Conservation (phyloP, 2,113 vertebrate genomes). For the Parotia lawesii region DNA sequence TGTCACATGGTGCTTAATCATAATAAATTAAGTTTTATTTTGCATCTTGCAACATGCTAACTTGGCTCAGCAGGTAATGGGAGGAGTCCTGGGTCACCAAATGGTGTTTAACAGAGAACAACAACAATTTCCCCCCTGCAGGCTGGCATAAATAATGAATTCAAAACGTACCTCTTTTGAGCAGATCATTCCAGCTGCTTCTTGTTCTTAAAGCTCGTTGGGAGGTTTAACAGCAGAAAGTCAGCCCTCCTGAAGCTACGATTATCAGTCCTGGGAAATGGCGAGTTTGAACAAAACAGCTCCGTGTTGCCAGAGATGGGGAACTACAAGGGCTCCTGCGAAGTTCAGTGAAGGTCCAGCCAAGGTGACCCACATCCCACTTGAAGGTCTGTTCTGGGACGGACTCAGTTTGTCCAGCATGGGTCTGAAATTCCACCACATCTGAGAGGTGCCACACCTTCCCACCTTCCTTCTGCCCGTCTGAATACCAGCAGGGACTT, state of each 20-base stretch:
- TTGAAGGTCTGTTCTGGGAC: background rate
- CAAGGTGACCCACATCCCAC: background rate
- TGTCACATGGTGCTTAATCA: slow-evolving; percentile 36
- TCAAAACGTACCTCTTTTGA: background rate
- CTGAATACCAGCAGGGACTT: background rate
- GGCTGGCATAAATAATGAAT: slow-evolving; percentile 53
- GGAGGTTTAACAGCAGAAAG: slow-evolving; percentile 25
- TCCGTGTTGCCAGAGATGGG: rapidly evolving
- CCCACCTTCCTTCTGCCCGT: background rate
- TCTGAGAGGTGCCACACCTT: background rate
- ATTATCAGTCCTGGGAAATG: background rate
- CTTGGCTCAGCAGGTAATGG: slow-evolving; percentile 47
- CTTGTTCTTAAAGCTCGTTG: background rate
- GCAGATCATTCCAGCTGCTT: slow-evolving; percentile 17
- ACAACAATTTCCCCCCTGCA: slow-evolving; percentile 28
- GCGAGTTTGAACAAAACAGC: background rate
- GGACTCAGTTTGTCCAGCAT: rapidly evolving
- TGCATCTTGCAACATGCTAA: slow-evolving; percentile 30
- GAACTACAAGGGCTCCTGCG: background rate
- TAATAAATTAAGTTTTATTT: slow-evolving; percentile 56
- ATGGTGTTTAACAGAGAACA: slow-evolving; percentile 41
- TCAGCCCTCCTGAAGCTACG: slow-evolving; percentile 11
- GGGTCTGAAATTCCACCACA: background rate
- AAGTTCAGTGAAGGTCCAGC: background rate
- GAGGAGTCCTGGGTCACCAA: slow-evolving; percentile 14